These are phyloP conservation scores for Thinocorus orbignyianus DNA, from an alignment of 2,113 vertebrate species.

Conservation along the genomic window DNA sequence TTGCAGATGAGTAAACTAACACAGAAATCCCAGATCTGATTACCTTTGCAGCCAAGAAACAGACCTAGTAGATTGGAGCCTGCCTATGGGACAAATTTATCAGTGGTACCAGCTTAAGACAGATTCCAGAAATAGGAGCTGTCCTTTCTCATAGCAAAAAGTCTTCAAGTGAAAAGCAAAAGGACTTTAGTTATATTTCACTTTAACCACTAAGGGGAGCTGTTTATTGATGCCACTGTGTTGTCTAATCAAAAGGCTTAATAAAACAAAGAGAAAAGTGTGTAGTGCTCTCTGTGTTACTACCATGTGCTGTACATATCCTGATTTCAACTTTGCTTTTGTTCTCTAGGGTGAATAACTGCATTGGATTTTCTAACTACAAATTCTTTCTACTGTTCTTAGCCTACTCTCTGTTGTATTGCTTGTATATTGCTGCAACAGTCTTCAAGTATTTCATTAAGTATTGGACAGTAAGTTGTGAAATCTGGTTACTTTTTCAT, in stretches of 20 bases:
- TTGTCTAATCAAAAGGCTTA: too few relatives aligned
- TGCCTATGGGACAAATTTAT: not conserved
- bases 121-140: accelerated
- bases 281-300: not conserved
- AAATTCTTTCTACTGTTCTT: constrained; percentile 98
- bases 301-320: not conserved
- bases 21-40: not conserved
- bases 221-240: not conserved
- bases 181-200: not conserved
- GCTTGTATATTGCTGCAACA: constrained; percentile 89
- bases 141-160: not conserved
- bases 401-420: constrained; percentile 94
- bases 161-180: not conserved
- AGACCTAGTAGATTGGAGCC: not conserved
- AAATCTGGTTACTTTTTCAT: not conserved
- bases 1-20: not conserved
- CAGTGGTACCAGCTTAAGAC: not conserved
- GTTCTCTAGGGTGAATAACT: constrained; percentile 95
- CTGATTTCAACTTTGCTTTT: constrained; percentile 61
- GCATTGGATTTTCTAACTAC: constrained; percentile 98
- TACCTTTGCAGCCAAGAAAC: not conserved
- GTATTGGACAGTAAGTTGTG: constrained; percentile 93
- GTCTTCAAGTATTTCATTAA: constrained; percentile 97
- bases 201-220: not conserved
- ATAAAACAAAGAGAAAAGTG: accelerated